Base-by-base conservation (phyloP, 1,140 invertebrate genomes). In the Phthorimaea operculella region DNA sequence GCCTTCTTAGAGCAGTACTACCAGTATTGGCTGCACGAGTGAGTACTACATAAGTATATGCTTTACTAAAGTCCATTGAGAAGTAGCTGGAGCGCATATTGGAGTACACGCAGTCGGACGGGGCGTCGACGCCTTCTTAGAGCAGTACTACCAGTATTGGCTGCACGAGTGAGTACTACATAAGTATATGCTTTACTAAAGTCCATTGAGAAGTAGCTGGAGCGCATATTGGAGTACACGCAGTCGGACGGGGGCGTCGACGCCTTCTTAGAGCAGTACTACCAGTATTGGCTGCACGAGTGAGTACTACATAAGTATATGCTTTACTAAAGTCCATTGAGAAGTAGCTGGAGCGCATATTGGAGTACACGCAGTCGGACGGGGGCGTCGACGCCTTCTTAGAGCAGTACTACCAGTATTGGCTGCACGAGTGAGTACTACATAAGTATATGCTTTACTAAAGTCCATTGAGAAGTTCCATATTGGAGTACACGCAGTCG, bases 271-370 rank as follows among this genome's bases (percentile, higher is more conserved):
- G 78, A 92, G 11, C 69, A 91, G 36, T 99, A 99, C 77, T 95
- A 97, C 68, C 82, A 90, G 57, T 92, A 94, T 72, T 99, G 97
- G 97, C 79, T 99, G 44, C 97, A 99, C 68, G 89, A 82, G 94
- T 96, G 86, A 88, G 87, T 87, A 54, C 9, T 18, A 55, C 17
- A 17, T 52, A n/a, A n/a, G n/a, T n/a, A n/a, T n/a, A n/a, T n/a
- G n/a, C n/a, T n/a, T n/a, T n/a, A n/a, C n/a, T n/a, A n/a, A n/a
- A n/a, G 5, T 84, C 88, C 9, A 87, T 88, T 54, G 94, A 95
- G 79, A 81, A 86, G 63, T 92, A 93, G 72, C 82, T 98, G 5
- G 96, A 99, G 87, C 73, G 68, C 57, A 82, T 96, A 12, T 74
- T 96, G 6, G 85, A 92, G 16, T 70, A 84, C 28, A 89, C 96